Conservation (phyloP, 2,888 invertebrate genomes). For the Halictus ligatus region DNA sequence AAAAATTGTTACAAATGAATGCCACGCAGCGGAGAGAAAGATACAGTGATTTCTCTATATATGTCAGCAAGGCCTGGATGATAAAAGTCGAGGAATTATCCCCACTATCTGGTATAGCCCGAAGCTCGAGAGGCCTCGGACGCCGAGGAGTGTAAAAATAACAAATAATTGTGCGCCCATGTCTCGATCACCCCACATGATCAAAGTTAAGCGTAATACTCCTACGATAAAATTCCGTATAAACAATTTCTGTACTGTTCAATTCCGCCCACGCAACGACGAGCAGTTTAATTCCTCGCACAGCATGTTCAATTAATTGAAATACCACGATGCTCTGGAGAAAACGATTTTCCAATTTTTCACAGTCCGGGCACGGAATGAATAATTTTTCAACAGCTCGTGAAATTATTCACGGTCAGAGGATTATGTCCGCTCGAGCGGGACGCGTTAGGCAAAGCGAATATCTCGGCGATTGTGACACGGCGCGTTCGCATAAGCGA, state of each 20-base stretch:
- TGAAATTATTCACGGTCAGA: slow-evolving; percentile 22
- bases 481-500: slow-evolving; percentile 9
- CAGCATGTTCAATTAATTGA: neutral
- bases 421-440: slow-evolving; percentile 4
- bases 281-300: neutral
- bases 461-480: neutral
- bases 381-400: neutral
- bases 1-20: neutral
- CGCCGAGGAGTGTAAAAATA: too few species aligned
- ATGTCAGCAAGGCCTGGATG: too few species aligned
- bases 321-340: neutral
- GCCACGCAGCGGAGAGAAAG: neutral
- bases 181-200: neutral
- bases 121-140: too few species aligned
- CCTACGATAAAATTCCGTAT: neutral
- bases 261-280: neutral
- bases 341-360: neutral
- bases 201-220: neutral
- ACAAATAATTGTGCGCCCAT: too few species aligned
- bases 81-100: too few species aligned
- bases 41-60: too few species aligned
- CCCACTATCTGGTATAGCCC: too few species aligned
- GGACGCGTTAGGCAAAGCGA: neutral
- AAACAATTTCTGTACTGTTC: neutral
- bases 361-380: neutral